A percentile compares a stretch with the other conserved stretches of the same genome.
These are phyloP conservation scores for Paelopatides confundens DNA, from an alignment of 53 echinoderm and acorn worm species.

Conservation along the genomic window DNA sequence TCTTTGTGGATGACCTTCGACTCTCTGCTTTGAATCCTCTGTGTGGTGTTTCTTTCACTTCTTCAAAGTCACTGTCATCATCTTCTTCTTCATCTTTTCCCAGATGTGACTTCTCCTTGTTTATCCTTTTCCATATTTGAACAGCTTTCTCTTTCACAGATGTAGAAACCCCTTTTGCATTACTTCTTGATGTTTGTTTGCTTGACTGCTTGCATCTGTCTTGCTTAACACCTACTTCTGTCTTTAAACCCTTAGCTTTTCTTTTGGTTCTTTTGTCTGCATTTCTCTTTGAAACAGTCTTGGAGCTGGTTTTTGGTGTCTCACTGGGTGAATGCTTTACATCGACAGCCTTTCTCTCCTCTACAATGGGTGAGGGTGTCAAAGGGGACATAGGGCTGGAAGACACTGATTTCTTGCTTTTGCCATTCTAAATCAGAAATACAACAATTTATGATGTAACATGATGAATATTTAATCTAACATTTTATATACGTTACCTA, in stretches of 20 bases:
- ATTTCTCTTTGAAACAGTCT: background rate
- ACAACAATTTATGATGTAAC: background rate
- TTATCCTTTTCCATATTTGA: background rate
- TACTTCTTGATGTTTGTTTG: background rate
- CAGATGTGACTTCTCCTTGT: background rate
- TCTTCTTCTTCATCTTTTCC: background rate
- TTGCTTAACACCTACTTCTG: background rate
- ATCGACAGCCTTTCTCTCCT: background rate
- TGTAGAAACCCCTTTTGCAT: background rate
- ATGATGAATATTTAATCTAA: background rate
- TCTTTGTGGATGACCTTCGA: background rate
- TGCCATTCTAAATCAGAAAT: conserved; percentile 18
- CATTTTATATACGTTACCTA: too few species aligned
- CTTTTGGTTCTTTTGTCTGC: background rate
- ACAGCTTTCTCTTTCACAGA: background rate
- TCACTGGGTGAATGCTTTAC: background rate
- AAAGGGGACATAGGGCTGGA: conserved; percentile 18
- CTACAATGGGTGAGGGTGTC: background rate
- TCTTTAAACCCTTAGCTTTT: background rate
- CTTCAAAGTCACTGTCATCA: background rate
- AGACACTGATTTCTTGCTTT: conserved; percentile 6
- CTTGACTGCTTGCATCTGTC: background rate
- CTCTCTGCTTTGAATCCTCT: background rate
- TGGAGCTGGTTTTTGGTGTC: background rate
- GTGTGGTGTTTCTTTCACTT: background rate